Evolutionary conservation across 2,888 invertebrate species (phyloP), one percentile per base, ranked within the genome.

Genomic region (Drosophila kuntzei): DNA sequence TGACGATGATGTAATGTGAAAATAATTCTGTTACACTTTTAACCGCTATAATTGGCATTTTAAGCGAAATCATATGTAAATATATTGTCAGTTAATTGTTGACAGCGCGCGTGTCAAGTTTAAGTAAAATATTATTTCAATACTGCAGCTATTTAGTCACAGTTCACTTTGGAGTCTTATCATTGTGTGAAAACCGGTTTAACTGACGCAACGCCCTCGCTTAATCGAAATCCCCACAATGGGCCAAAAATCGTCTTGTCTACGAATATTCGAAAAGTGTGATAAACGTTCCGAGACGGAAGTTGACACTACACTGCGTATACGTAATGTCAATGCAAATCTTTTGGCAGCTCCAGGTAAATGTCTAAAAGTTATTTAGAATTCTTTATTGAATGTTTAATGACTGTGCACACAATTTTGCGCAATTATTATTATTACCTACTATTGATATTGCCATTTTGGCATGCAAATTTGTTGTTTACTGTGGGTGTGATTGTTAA

Each of bases 361-460:
- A 25, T 44, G 44, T 9, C 14, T 32, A 7, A 14, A 22, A 41
- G 6, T 54, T 43, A 43, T 34, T 14, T 22, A 20, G 29, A 54
- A 54, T 41, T 36, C 25, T 27, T 12, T 37, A 12, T 11, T 25
- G 50, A 25, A 12, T 22, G 32, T n/a, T 60, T 54, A 49, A 53
- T 72, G 58, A 59, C 32, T 59, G 6, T 62, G 49, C 62, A 57
- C 46, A 58, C 76, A 60, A 82, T 70, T 67, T 62, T 67, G 37
- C 20, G 74, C 62, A 81, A 73, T 67, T 55, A 64, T 80, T 54
- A 61, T 80, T 69, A 69, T 61, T 70, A 63, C 63, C 43, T 39
- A 72, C 57, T 66, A 44, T 47, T 62, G 51, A 72, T 70, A 62
- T 70, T 62, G 65, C 89, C 87, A 76, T 84, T 76, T 80, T 54